Base-by-base conservation (phyloP, 2,888 invertebrate species). In the Polia nebulosa region DNA sequence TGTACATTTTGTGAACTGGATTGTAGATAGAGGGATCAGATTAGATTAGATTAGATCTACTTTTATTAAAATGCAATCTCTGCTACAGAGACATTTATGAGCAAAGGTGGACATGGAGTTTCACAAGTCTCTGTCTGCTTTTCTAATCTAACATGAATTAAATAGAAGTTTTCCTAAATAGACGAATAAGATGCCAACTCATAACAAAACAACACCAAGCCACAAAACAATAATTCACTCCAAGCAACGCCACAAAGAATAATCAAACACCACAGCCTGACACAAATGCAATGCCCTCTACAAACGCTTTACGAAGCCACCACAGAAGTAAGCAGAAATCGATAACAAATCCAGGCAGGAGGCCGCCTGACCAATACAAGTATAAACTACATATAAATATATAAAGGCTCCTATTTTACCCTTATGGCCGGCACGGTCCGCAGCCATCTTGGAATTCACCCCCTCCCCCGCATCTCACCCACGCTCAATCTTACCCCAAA, bases 401-500 rank as follows among this genome's bases (percentile, higher is more conserved):
- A 93, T 89, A 93, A 89, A 90, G 70, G 86, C 89, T 89, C 89
- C 92, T 92, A 93, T 94, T 95, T 95, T 95, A 95, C 95, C 95
- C 95, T 93, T 95, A 95, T 95, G 95, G 94, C 95, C 95, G 92
- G 95, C 92, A 90, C 90, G 86, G 94, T 90, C 93, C 91, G 93
- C 92, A 88, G 94, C 95, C 95, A 95, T 96, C 94, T 96, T 95
- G 95, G 90, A 92, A 90, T 89, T 87, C 87, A 66, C 88, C 81
- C 92, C 89, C 90, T 89, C 85, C 90, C 91, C 88, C 88, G 88
- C 83, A 84, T 74, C 81, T 90, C 93, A 88, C 93, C 94, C 92
- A 92, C 95, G 90, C 93, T 91, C 92, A 91, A 91, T 93, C 94
- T 94, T 94, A 94, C 94, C 94, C 94, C 93, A 90, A 92, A 93